A percentile compares a stretch with the other conserved stretches of the same genome.
phyloP scores from a whole-genome alignment of 2,797 vertebrate species.

The Aselliscus stoliczkanus region DNA sequence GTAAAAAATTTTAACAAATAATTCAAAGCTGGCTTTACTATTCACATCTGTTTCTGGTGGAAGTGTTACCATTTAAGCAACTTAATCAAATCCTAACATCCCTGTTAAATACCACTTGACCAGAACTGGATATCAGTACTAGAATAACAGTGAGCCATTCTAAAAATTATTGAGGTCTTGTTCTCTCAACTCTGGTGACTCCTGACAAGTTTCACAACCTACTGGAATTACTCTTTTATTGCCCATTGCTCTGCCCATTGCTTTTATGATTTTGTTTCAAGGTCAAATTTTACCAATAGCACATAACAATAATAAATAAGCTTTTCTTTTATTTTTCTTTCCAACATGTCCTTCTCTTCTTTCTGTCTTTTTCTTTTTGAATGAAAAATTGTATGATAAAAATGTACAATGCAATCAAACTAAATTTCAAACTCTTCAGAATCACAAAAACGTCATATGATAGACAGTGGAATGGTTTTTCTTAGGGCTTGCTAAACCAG shows the following conservation, averaged over 20 bases:
- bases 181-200: background rate
- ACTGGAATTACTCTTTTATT: background rate
- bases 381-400: background rate
- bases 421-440: conserved; percentile 45
- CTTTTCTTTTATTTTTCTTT: background rate
- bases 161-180: background rate
- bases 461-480: background rate
- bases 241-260: too few species aligned
- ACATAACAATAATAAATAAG: background rate
- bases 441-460: conserved; percentile 54
- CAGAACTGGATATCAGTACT: background rate
- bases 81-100: background rate
- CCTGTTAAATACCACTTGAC: background rate
- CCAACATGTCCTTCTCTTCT: background rate
- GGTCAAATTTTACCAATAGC: background rate
- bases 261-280: background rate
- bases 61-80: background rate
- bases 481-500: conserved; percentile 46
- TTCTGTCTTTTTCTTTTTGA: background rate
- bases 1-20: background rate
- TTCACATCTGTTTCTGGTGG: background rate
- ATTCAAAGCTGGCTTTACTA: background rate
- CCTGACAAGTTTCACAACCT: background rate
- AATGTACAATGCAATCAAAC: background rate
- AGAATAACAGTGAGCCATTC: background rate